These are phyloP conservation scores for Cantharis rustica DNA, from an alignment of 2,888 invertebrate genomes.

Conservation along the genomic window DNA sequence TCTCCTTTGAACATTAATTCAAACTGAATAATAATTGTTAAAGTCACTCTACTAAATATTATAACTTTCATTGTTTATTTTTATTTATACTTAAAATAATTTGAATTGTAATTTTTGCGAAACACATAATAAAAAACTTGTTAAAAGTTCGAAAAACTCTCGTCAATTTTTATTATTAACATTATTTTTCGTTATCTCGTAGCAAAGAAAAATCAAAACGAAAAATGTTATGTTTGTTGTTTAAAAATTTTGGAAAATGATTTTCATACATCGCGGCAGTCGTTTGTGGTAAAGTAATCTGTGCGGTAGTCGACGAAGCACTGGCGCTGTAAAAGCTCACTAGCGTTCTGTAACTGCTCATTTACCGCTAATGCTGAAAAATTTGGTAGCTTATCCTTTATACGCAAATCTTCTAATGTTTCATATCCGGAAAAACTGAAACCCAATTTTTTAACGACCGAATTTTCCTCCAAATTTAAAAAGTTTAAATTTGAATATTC, in stretches of 20 bases:
- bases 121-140: background rate
- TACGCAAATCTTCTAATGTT: constrained; percentile 6
- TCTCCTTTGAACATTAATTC: constrained; percentile 6
- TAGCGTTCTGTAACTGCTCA: constrained; percentile 23
- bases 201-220: background rate
- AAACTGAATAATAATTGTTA: constrained; percentile 1
- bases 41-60: constrained; percentile 9
- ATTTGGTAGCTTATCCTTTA: constrained; percentile 6
- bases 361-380: constrained; percentile 17
- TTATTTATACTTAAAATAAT: background rate
- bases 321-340: constrained; percentile 22
- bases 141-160: background rate
- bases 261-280: constrained; percentile 18
- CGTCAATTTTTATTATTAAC: background rate
- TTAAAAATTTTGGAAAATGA: background rate
- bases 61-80: constrained; percentile 12
- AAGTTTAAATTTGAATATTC: background rate
- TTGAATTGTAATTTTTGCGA: background rate
- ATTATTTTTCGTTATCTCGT: background rate
- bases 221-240: background rate
- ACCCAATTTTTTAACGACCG: background rate
- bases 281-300: constrained; percentile 19
- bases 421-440: background rate
- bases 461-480: background rate
- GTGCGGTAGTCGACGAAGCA: constrained; percentile 19